These are phyloP conservation scores for Danio albolineatus DNA, from an alignment of 2,797 vertebrate species.

Conservation along the genomic window DNA sequence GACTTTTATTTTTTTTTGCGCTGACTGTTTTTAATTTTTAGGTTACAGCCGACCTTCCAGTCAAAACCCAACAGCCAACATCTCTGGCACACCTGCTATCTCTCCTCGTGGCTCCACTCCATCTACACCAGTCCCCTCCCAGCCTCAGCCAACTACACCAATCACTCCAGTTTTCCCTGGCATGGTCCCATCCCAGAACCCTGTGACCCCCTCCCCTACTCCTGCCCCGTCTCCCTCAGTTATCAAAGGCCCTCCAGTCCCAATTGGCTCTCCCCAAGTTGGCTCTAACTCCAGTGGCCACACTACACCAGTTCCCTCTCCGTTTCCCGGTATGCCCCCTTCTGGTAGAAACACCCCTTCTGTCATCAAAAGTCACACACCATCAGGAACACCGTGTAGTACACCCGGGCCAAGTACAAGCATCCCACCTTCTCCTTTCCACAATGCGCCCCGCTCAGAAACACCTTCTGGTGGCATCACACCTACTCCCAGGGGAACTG, in stretches of 20 bases:
- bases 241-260: slow-evolving; percentile 85
- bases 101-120: slow-evolving; percentile 89
- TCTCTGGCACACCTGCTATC: slow-evolving; percentile 77
- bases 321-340: slow-evolving; percentile 47
- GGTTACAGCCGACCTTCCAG: slow-evolving; percentile 88
- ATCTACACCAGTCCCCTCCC: slow-evolving; percentile 82
- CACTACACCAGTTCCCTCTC: slow-evolving; percentile 55
- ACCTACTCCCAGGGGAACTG: slow-evolving; percentile 75
- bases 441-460: slow-evolving; percentile 79
- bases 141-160: slow-evolving; percentile 81
- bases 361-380: slow-evolving; percentile 82
- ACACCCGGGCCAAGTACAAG: slow-evolving; percentile 78
- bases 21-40: slow-evolving; percentile 63
- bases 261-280: slow-evolving; percentile 66
- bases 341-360: slow-evolving; percentile 74
- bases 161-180: slow-evolving; percentile 88
- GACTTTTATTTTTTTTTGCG: slow-evolving; percentile 9
- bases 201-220: slow-evolving; percentile 71
- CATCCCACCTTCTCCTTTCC: slow-evolving; percentile 79
- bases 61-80: slow-evolving; percentile 78
- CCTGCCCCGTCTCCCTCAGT: slow-evolving; percentile 84
- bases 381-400: slow-evolving; percentile 80
- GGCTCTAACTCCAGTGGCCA: slow-evolving; percentile 66
- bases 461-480: slow-evolving; percentile 69
- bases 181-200: slow-evolving; percentile 82